Conservation (phyloP, 1,140 invertebrate species). For the Drosophila lowei region DNA sequence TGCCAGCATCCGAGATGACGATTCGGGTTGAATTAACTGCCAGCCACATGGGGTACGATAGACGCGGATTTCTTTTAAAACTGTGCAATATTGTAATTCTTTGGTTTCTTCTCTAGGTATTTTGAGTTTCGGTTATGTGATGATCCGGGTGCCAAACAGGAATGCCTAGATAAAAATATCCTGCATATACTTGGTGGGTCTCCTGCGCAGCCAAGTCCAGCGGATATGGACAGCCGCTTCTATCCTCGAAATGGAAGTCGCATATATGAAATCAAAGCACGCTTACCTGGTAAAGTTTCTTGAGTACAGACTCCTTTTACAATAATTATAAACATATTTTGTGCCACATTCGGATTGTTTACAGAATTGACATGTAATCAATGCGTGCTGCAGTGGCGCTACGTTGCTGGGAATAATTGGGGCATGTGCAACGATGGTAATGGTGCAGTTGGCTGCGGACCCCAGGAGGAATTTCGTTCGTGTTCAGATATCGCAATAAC, state of each 20-base stretch:
- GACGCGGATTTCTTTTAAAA: too few species aligned
- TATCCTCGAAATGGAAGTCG: conserved; percentile 91
- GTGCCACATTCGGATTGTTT: not conserved
- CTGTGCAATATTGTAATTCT: not conserved
- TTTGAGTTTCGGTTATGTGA: conserved; percentile 95
- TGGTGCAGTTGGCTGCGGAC: conserved; percentile 85
- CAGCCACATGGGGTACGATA: conserved; percentile 87
- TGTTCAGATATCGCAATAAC: conserved; percentile 92
- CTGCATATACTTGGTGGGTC: conserved; percentile 85
- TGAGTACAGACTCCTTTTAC: not conserved
- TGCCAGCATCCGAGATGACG: conserved; percentile 87
- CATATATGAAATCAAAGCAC: conserved; percentile 90
- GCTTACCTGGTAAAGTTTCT: conserved; percentile 85
- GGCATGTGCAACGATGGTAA: conserved; percentile 84
- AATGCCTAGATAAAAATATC: conserved; percentile 90
- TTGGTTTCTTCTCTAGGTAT: conserved; percentile 83
- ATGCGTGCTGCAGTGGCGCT: conserved; percentile 79
- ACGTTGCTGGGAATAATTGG: conserved; percentile 84
- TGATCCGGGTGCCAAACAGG: conserved; percentile 86
- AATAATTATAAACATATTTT: not conserved
- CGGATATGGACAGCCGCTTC: conserved; percentile 85
- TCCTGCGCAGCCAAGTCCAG: conserved; percentile 56
- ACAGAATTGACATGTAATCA: conserved; percentile 84
- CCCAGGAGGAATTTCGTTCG: conserved; percentile 91
- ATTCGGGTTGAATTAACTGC: conserved; percentile 91